phyloP scores from a whole-genome alignment of 2,888 invertebrate species.

The Tachina lurida region DNA sequence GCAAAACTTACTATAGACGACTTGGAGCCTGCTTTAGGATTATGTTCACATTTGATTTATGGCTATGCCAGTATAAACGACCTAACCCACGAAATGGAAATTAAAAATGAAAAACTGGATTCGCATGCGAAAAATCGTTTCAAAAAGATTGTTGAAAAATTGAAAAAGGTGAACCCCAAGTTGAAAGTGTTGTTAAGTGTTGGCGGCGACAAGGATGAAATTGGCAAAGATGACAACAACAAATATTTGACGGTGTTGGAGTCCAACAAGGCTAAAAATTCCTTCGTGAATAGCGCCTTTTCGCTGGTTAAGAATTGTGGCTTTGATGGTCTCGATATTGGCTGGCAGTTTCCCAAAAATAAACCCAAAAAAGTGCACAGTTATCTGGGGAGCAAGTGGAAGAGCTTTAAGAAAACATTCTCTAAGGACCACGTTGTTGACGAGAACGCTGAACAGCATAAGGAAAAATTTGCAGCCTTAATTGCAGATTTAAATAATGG shows the following conservation, averaged over 20 bases:
- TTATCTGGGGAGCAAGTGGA: conserved; percentile 87
- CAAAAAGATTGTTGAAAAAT: conserved; percentile 87
- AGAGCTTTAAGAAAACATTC: conserved; percentile 90
- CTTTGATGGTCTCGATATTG: conserved; percentile 94
- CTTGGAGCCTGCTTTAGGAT: conserved; percentile 88
- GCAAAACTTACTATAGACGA: conserved; percentile 89
- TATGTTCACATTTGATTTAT: conserved; percentile 91
- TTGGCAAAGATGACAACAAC: conserved; percentile 84
- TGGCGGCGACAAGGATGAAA: conserved; percentile 89
- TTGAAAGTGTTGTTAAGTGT: conserved; percentile 89
- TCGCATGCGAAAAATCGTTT: conserved; percentile 88
- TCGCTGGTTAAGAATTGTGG: conserved; percentile 89
- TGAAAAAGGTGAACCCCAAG: conserved; percentile 88
- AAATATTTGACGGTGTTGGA: conserved; percentile 90
- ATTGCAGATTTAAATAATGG: conserved; percentile 90
- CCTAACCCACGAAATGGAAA: conserved; percentile 87
- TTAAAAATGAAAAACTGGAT: conserved; percentile 89
- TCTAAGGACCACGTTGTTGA: conserved; percentile 88
- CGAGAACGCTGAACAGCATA: conserved; percentile 91
- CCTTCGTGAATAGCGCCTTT: conserved; percentile 90
- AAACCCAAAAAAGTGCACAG: conserved; percentile 90
- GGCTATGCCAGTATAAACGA: conserved; percentile 90
- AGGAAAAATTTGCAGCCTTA: conserved; percentile 90
- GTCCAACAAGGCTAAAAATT: conserved; percentile 88
- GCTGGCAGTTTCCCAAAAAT: conserved; percentile 92